Evolutionary conservation across 2,113 vertebrate genomes (phyloP), one percentile per base, ranked within the genome.

Genomic region (Dromaius novaehollandiae): DNA sequence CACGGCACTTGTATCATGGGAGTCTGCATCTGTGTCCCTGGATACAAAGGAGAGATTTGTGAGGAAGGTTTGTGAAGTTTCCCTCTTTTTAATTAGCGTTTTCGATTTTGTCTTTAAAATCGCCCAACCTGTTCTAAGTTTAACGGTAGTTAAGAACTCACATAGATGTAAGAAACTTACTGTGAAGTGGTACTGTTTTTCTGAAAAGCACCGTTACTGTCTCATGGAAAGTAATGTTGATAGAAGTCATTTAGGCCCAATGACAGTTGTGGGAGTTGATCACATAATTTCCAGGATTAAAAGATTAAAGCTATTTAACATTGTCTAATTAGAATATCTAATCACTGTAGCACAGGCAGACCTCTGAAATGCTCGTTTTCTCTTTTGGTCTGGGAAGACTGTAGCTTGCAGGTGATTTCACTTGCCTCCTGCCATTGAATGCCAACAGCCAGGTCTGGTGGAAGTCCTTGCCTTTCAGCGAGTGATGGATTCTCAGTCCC

Each of bases 41-140:
- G 99, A 84, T 99, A 99, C 97, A 99, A 99, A 98, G 99, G 99
- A 91, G 98, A 99, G 86, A 99, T 99, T 95, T 99, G 99, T 64
- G 99, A 99, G 71, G 98, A 99, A 99, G 99, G 99, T 99, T 93
- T 94, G 98, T 97, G 51, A 34, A 25, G 18, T 70, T 94, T 86
- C 75, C 21, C 48, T 71, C 17, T 74, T 36, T 86, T 0, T 11
- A 5, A 5, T 36, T 38, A 9, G 1, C 2, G 20, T 6, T 4
- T 0, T 40, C 63, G 25, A 14, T 55, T 50, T 87, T 92, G 74
- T 40, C 64, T 89, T 93, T 42, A 55, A 58, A 55, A 58, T 85
- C 82, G 75, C 73, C 5, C 42, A 40, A n/a, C 28, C 34, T 51
- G 14, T 82, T 71, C 38, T 71, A 73, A 78, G 42, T 82, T 71